phyloP scores from a whole-genome alignment of 2,888 invertebrate genomes.

The Cremastinae sp. region DNA sequence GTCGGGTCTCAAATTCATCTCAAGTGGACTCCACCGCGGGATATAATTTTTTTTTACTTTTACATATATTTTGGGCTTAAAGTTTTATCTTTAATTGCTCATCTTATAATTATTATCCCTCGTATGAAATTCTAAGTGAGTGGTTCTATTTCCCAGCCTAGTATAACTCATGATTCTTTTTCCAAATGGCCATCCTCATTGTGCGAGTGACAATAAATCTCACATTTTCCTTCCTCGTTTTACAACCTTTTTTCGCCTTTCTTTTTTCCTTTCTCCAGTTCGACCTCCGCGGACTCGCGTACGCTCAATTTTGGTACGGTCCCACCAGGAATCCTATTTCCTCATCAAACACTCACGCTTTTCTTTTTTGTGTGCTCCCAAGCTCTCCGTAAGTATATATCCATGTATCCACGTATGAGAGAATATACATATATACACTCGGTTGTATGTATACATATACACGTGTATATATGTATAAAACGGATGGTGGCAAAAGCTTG shows the following conservation, averaged over 20 bases:
- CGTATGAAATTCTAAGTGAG: too few relatives aligned
- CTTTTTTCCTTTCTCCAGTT: slow-evolving; percentile 17
- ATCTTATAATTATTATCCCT: too few relatives aligned
- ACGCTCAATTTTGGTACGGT: slow-evolving; percentile 23
- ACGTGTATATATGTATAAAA: slow-evolving; percentile 9
- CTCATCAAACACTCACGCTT: slow-evolving; percentile 37
- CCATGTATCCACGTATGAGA: slow-evolving; percentile 13
- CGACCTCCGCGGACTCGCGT: background rate
- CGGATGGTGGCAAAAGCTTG: slow-evolving; percentile 1
- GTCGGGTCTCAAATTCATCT: too few relatives aligned
- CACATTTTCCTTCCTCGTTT: background rate
- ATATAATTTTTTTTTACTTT: too few relatives aligned
- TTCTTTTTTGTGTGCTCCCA: slow-evolving; percentile 21
- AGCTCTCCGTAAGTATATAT: slow-evolving; percentile 9
- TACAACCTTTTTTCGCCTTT: background rate
- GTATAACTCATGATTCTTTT: too few relatives aligned
- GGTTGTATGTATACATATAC: too few relatives aligned
- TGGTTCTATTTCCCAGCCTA: too few relatives aligned
- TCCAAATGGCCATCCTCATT: too few relatives aligned
- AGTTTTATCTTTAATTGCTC: too few relatives aligned
- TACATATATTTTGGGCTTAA: too few relatives aligned
- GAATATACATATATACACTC: too few relatives aligned
- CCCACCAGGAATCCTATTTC: slow-evolving; percentile 46
- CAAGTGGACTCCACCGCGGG: too few relatives aligned
- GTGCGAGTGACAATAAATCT: slow-evolving; percentile 21